These are phyloP conservation scores for Cataglyphis cursor DNA, from an alignment of 2,888 invertebrate genomes.

Conservation along the genomic window DNA sequence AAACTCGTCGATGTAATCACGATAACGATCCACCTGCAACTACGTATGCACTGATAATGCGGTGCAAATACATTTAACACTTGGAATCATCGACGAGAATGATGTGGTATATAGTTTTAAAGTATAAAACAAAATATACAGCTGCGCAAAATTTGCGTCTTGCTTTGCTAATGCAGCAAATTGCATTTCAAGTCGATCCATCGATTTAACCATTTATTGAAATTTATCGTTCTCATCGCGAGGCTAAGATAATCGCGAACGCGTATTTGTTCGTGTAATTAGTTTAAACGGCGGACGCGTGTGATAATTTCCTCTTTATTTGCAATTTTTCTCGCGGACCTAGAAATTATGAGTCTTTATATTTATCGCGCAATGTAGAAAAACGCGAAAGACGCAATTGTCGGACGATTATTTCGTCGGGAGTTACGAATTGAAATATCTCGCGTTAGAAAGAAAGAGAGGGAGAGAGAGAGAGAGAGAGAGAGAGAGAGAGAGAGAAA, in stretches of 20 bases:
- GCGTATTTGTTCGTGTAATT: constrained; percentile 1
- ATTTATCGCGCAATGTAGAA: not conserved
- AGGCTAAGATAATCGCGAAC: constrained; percentile 2
- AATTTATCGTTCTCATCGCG: not conserved
- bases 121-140: not conserved
- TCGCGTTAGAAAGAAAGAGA: not conserved
- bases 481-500: no score
- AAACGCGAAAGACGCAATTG: not conserved
- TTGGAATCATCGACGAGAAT: constrained; percentile 13
- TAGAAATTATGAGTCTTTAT: not conserved
- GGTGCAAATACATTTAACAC: constrained; percentile 43
- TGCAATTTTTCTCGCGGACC: not conserved
- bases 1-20: constrained; percentile 38
- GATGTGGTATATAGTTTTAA: not conserved
- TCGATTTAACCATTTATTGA: not conserved
- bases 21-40: constrained; percentile 45
- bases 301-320: not conserved
- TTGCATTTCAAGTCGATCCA: not conserved
- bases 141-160: not conserved
- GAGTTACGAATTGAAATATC: not conserved
- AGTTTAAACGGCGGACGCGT: not conserved
- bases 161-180: not conserved
- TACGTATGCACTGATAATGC: constrained; percentile 29
- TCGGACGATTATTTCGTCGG: not conserved
- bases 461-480: not conserved